These are phyloP conservation scores for Cheilosia vernalis DNA, from an alignment of 2,888 invertebrate genomes.

Conservation along the genomic window DNA sequence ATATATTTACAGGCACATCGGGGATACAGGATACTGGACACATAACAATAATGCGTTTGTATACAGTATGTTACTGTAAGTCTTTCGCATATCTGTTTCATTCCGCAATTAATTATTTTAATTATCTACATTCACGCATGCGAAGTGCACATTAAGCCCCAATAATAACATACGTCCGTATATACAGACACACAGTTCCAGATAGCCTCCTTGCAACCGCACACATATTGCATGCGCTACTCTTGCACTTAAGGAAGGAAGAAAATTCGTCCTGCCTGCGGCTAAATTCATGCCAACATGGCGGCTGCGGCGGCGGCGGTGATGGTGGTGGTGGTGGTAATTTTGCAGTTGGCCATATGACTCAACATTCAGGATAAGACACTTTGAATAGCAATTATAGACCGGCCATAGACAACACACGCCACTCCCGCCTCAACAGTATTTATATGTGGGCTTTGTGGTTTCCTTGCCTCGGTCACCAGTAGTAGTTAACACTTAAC, in stretches of 20 bases:
- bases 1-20: too few relatives aligned
- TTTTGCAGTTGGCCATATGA: conserved; percentile 65
- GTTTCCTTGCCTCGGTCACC: conserved; percentile 46
- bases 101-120: conserved; percentile 69
- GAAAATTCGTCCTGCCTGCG: conserved; percentile 71
- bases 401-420: conserved; percentile 65
- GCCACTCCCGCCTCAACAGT: conserved; percentile 45
- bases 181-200: not conserved
- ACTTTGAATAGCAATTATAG: conserved; percentile 74
- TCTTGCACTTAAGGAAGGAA: conserved; percentile 42
- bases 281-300: conserved; percentile 43
- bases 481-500: conserved; percentile 44
- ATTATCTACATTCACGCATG: conserved; percentile 70
- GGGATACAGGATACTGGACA: too few relatives aligned
- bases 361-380: conserved; percentile 72
- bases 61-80: not conserved
- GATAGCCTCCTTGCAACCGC: conserved; percentile 4
- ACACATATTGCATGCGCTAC: conserved; percentile 9
- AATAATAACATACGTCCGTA: conserved; percentile 7
- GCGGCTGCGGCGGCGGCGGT: not conserved
- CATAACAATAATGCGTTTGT: not conserved
- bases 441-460: conserved; percentile 23
- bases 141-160: conserved; percentile 60
- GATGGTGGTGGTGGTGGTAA: conserved; percentile 18
- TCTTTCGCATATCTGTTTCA: conserved; percentile 36